Conservation (phyloP, 2,888 invertebrate genomes). For the Phortica magna region DNA sequence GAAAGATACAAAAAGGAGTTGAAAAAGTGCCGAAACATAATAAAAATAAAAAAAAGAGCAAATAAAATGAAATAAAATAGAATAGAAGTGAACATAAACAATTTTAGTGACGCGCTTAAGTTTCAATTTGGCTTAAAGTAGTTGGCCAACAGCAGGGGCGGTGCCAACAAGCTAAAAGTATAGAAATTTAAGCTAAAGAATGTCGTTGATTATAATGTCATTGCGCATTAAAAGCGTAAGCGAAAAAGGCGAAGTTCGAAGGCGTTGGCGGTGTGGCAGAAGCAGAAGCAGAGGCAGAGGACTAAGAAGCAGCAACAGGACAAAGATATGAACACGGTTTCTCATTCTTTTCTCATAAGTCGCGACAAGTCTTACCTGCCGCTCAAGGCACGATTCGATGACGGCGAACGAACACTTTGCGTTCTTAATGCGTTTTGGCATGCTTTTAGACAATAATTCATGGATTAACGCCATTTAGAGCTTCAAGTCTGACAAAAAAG, state of each 20-base stretch:
- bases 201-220: conserved; percentile 73
- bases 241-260: neutral
- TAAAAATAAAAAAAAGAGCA: neutral
- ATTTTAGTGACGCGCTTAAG: conserved; percentile 8
- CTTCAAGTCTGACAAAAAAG: conserved; percentile 42
- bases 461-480: conserved; percentile 77
- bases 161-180: too few species aligned
- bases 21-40: neutral
- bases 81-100: conserved; percentile 22
- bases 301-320: neutral
- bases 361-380: conserved; percentile 36
- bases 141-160: neutral
- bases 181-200: conserved; percentile 44
- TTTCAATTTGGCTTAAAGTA: conserved; percentile 16
- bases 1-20: neutral
- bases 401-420: conserved; percentile 56
- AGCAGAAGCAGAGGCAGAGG: conserved; percentile 43
- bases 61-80: conserved; percentile 1
- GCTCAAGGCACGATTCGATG: conserved; percentile 38
- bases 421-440: conserved; percentile 74
- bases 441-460: conserved; percentile 77
- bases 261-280: conserved; percentile 42
- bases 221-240: conserved; percentile 63
- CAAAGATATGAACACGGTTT: neutral
- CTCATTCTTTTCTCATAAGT: conserved; percentile 32